These are phyloP conservation scores for Antheraea pernyi DNA, from an alignment of 1,140 invertebrate genomes.

Conservation along the genomic window DNA sequence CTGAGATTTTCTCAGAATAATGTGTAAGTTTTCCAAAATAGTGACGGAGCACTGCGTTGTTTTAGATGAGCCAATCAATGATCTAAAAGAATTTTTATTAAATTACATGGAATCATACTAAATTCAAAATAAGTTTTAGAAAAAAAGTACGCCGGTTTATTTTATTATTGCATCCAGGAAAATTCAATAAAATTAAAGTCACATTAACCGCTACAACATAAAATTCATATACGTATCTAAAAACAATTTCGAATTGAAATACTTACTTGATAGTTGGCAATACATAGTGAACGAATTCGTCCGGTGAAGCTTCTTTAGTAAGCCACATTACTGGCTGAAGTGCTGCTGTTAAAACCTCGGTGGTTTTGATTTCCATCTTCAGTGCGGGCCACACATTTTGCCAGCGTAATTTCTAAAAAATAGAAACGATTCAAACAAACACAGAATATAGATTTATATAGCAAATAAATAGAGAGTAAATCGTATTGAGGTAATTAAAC, in stretches of 20 bases:
- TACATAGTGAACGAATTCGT: constrained; percentile 92
- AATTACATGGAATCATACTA: no score
- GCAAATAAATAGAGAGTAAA: no score
- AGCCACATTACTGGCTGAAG: constrained; percentile 93
- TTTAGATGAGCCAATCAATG: constrained; percentile 90
- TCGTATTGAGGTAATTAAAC: no score
- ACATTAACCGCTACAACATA: not conserved
- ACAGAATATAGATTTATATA: no score
- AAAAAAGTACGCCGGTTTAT: constrained; percentile 9
- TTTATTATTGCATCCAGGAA: not conserved
- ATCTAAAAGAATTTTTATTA: constrained; percentile 20
- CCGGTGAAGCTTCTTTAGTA: constrained; percentile 89
- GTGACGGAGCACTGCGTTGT: constrained; percentile 95
- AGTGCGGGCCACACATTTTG: constrained; percentile 95
- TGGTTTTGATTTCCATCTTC: constrained; percentile 89
- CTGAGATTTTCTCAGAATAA: constrained; percentile 93
- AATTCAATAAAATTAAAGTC: not conserved
- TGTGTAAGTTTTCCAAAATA: constrained; percentile 94
- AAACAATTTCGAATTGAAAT: not conserved
- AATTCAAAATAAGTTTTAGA: no score
- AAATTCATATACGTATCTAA: not conserved
- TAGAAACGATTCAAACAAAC: not conserved
- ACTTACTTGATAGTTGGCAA: constrained; percentile 57
- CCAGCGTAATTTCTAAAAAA: constrained; percentile 95
- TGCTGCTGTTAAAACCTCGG: constrained; percentile 93